Evolutionary conservation across 2,888 invertebrate genomes (phyloP), one percentile per base, ranked within the genome.

Genomic region (Orthosia gothica): DNA sequence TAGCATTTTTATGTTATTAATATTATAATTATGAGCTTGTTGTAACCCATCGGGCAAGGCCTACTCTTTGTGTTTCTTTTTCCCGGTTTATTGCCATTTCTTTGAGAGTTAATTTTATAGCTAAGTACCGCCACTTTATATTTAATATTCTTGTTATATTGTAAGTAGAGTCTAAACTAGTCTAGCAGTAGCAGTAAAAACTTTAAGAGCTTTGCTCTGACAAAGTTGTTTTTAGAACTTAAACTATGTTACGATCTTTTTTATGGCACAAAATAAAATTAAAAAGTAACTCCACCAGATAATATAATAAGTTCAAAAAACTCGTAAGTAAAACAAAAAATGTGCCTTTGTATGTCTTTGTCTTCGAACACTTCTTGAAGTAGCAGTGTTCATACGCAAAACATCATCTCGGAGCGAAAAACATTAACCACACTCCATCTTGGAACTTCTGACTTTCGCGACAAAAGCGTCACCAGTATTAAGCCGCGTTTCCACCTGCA

Each of bases 201-300:
- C 7, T 68, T 49, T 68, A 52, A 52, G 16, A 52, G 52, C 52
- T 74, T 70, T 49, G 9, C 3, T 15, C 45, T 4, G 40, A 63
- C 23, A 16, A 77, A 67, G 23, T 77, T 68, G 47, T 49, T 54
- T 45, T 68, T 49, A 74, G 16, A 47, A 67, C 32, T 40, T 40
- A 13, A 9, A 16, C 40, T 40, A 40, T 9, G 9, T 76, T 47
- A 67, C 16, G 74, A 59, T 32, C 3, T 67, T 52, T 66, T 74
- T 76, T 32, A 58, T 13, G 57, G 20, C 18, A n/a, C 18, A 15
- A 50, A 50, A 5, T 45, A 15, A 40, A 40, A 76, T 57, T 20
- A 23, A 74, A 18, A 23, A 50, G n/a, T 45, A 13, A 45, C 45
- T 50, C 45, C 20, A 40, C 2, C 20, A 61, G 40, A 45, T 40